Evolutionary conservation across 2,888 invertebrate genomes (phyloP).

Genomic region (Catocala sponsa): DNA sequence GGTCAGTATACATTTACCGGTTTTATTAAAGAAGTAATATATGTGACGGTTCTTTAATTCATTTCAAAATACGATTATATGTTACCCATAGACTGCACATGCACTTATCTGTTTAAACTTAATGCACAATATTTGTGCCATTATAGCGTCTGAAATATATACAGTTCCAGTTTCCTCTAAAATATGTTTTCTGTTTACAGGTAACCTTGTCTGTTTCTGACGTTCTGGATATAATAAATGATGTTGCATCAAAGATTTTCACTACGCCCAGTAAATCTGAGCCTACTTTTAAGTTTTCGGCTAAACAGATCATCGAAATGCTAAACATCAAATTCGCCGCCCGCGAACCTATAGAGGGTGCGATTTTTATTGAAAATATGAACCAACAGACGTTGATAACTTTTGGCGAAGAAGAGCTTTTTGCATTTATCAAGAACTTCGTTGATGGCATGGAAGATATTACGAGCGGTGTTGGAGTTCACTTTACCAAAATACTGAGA

Average conservation of each 20-base stretch:
- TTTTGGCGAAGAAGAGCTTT: slow-evolving; percentile 86
- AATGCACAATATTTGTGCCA: too few species aligned
- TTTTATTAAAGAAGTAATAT: too few species aligned
- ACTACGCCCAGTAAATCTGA: slow-evolving; percentile 50
- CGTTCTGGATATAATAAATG: slow-evolving; percentile 66
- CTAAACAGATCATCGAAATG: slow-evolving; percentile 86
- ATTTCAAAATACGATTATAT: too few species aligned
- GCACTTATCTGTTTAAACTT: too few species aligned
- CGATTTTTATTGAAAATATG: slow-evolving; percentile 77
- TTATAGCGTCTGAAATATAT: too few species aligned
- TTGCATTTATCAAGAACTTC: slow-evolving; percentile 75
- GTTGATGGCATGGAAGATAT: slow-evolving; percentile 70
- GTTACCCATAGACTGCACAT: too few species aligned
- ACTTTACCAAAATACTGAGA: slow-evolving; percentile 88
- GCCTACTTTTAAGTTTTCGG: slow-evolving; percentile 76
- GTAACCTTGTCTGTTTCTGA: slow-evolving; percentile 72
- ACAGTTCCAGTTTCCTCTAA: too few species aligned
- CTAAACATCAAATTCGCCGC: slow-evolving; percentile 86
- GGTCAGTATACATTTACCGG: slow-evolving; percentile 45
- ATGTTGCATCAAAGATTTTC: slow-evolving; percentile 46
- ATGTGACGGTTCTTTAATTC: slow-evolving; percentile 14
- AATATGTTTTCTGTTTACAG: slow-evolving; percentile 52
- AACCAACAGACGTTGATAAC: slow-evolving; percentile 81
- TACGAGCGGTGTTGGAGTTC: slow-evolving; percentile 82
- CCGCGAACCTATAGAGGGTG: slow-evolving; percentile 88